Percentiles rank a stretch among this genome's conserved stretches.
phyloP scores from a whole-genome alignment of 2,888 invertebrate species.

The Epistrophe grossulariae region DNA sequence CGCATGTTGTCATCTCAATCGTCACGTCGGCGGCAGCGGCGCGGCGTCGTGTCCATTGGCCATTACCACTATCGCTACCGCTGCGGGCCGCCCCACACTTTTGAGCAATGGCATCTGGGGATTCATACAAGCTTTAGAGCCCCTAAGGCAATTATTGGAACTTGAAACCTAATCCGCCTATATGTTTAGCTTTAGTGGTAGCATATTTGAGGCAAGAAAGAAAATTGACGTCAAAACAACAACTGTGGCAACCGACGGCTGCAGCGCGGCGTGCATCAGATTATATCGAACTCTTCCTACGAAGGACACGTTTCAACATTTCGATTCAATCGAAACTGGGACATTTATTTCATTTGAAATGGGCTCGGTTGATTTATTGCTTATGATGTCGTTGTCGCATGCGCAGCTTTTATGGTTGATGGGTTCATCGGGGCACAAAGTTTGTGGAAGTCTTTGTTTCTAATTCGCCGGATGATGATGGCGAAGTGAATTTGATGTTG shows the following conservation, averaged over 20 bases:
- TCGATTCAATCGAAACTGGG: slow-evolving; percentile 59
- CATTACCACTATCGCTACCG: neutral
- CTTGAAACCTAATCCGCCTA: neutral
- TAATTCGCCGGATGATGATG: slow-evolving; percentile 26
- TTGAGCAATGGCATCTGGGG: slow-evolving; percentile 13
- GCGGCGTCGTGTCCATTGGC: neutral
- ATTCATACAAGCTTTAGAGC: slow-evolving; percentile 12
- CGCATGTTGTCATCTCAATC: slow-evolving; percentile 58
- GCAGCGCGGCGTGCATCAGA: slow-evolving; percentile 3
- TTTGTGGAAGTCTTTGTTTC: slow-evolving; percentile 30
- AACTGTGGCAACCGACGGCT: neutral
- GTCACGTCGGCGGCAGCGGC: slow-evolving; percentile 6
- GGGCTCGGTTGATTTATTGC: slow-evolving; percentile 62
- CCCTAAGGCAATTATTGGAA: neutral
- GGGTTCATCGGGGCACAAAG: slow-evolving; percentile 50
- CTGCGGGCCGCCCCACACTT: slow-evolving; percentile 7
- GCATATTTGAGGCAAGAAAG: neutral
- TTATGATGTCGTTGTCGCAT: slow-evolving; percentile 18
- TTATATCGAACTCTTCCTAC: slow-evolving; percentile 28
- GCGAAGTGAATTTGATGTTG: slow-evolving; percentile 25
- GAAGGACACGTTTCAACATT: slow-evolving; percentile 64
- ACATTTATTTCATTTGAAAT: slow-evolving; percentile 53
- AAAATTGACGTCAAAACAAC: slow-evolving; percentile 10
- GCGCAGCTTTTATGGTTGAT: slow-evolving; percentile 34
- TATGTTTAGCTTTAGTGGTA: neutral